Evolutionary conservation across 2,888 invertebrate genomes (phyloP), one percentile per base, ranked within the genome.

Genomic region (Brachypalpus laphriformis): DNA sequence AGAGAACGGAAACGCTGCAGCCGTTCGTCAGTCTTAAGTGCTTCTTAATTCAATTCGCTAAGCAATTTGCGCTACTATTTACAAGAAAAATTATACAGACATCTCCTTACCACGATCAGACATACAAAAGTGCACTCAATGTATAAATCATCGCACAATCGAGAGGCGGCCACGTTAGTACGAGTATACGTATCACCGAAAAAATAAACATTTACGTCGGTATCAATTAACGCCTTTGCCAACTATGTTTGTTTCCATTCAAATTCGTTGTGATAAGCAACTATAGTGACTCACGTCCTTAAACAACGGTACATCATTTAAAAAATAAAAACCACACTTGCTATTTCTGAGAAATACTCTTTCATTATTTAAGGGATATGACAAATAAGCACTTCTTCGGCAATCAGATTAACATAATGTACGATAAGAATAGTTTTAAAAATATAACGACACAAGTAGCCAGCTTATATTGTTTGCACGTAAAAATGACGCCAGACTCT

Each of bases 381-480:
- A 71, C 34, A 71, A 70, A 76, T 7, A 66, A 49, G 31, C 7
- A 63, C 72, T 66, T 59, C 40, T 22, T n/a, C 18, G 45, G 45
- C 49, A 61, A 51, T 57, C 49, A 11, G 61, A 72, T 72, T 51
- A 61, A 42, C 40, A 63, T 63, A 71, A 47, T 61, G 7, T 34
- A 20, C 28, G 70, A 65, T 70, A 70, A 82, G 20, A 71, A 61
- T 66, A 61, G 2, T 25, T 16, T 16, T 2, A 37, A 31, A 54
- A 37, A 54, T 57, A 31, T 63, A 49, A 56, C 47, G 28, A 63
- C 47, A 18, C 59, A 22, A 76, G 70, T 59, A 25, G 59, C 57
- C 49, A 54, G 51, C 34, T 54, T 70, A 45, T 59, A 37, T 11
- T 22, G 34, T 61, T 54, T 56, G n/a, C 56, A 49, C 57, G 56